A percentile compares a stretch with the other conserved stretches of the same genome.
Conservation (phyloP, 2,797 vertebrate genomes). For the Sebastes diaconus region DNA sequence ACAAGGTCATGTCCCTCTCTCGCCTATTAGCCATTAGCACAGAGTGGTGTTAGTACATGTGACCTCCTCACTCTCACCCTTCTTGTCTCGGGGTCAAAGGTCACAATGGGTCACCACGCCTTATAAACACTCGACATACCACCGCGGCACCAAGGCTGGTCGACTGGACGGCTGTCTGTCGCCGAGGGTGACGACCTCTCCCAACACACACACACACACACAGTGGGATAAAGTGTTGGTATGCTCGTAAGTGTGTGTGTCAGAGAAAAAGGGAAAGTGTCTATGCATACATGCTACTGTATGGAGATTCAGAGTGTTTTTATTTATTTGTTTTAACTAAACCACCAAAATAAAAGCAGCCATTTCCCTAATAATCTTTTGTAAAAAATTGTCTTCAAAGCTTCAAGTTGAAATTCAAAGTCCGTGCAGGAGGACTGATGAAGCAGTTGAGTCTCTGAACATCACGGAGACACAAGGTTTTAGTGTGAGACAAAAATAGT, state of each 20-base stretch:
- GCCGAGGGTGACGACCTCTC: slow-evolving; percentile 8
- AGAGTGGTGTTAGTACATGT: slow-evolving; percentile 53
- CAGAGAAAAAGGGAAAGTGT: slow-evolving; percentile 46
- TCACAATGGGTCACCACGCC: slow-evolving; percentile 72
- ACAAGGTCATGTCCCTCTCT: neutral
- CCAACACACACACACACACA: neutral
- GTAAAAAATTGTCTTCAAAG: neutral
- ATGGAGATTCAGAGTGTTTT: neutral
- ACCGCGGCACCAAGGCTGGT: slow-evolving; percentile 53
- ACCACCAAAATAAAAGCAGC: neutral
- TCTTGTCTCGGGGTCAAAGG: slow-evolving; percentile 66
- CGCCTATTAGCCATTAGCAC: slow-evolving; percentile 57
- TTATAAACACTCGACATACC: slow-evolving; percentile 78
- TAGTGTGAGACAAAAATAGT: neutral
- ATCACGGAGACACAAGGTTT: neutral
- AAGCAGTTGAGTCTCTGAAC: neutral
- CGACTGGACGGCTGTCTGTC: slow-evolving; percentile 50
- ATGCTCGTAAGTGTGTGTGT: slow-evolving; percentile 34
- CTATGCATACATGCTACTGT: neutral
- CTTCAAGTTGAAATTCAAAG: neutral
- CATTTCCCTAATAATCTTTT: too few species aligned
- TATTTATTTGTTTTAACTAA: neutral
- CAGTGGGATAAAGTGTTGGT: slow-evolving; percentile 28
- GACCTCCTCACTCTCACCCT: slow-evolving; percentile 18
- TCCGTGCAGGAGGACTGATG: neutral